Percentiles rank a stretch among this genome's conserved stretches.
Evolutionary conservation across 2,113 vertebrate species (phyloP).

Genomic region (Lethenteron reissneri): DNA sequence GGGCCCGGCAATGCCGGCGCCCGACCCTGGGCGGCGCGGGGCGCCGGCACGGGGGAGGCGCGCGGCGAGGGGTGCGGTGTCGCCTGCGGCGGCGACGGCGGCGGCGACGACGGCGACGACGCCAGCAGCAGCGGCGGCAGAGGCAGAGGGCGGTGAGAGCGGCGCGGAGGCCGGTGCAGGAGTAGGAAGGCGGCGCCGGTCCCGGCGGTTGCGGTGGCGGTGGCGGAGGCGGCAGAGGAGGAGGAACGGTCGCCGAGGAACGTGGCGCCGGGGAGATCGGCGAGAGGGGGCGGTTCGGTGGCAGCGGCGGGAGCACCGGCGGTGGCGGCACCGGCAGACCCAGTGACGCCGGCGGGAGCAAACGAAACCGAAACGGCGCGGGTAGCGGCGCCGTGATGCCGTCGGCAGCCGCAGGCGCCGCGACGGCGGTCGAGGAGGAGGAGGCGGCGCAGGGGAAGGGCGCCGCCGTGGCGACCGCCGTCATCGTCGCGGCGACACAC

Average conservation of each 20-base stretch:
- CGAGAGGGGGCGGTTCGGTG: conserved; percentile 19
- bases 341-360: too few species aligned
- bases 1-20: conserved; percentile 15
- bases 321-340: too few species aligned
- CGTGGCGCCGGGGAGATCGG: conserved; percentile 16
- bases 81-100: conserved; percentile 32
- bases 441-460: too few species aligned
- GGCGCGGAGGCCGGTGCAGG: conserved; percentile 37
- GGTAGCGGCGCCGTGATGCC: too few species aligned
- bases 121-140: conserved; percentile 32
- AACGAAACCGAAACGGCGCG: too few species aligned
- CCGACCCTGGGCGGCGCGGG: too few species aligned
- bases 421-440: too few species aligned
- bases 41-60: conserved; percentile 28
- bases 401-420: too few species aligned
- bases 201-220: conserved; percentile 10
- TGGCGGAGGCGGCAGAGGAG: background rate
- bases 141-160: conserved; percentile 45
- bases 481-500: too few species aligned
- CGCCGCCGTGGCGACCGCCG: too few species aligned
- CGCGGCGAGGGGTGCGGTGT: conserved; percentile 53
- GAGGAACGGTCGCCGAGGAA: conserved; percentile 7
- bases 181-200: conserved; percentile 19
- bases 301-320: too few species aligned
- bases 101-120: conserved; percentile 28